Conservation (phyloP, 2,888 invertebrate genomes). For the Phyllotreta striolata region DNA sequence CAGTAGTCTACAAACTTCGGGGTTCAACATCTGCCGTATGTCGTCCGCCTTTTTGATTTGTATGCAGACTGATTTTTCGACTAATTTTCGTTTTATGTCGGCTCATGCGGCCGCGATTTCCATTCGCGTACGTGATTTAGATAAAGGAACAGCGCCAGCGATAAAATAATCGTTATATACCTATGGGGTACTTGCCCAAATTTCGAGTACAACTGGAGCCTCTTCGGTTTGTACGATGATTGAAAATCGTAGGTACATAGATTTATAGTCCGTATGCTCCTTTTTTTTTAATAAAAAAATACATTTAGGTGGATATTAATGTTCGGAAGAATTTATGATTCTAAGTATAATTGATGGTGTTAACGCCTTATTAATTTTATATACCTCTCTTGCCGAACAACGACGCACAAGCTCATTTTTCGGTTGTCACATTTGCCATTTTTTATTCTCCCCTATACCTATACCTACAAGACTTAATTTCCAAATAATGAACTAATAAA, state of each 20-base stretch:
- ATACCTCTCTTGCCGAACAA: too few species aligned
- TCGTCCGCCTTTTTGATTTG: slow-evolving; percentile 26
- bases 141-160: slow-evolving; percentile 2
- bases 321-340: too few species aligned
- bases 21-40: slow-evolving; percentile 21
- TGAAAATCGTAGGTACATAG: too few species aligned
- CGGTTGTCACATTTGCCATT: background rate
- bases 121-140: slow-evolving; percentile 8
- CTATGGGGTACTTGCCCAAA: too few species aligned
- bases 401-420: background rate
- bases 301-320: too few species aligned
- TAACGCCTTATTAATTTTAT: too few species aligned
- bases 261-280: too few species aligned
- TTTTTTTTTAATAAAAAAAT: too few species aligned
- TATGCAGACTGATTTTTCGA: slow-evolving; percentile 27
- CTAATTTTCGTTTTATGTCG: slow-evolving; percentile 26
- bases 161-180: too few species aligned
- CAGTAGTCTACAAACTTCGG: background rate
- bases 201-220: too few species aligned
- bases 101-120: slow-evolving; percentile 2
- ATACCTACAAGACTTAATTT: slow-evolving; percentile 1
- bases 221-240: too few species aligned
- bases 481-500: slow-evolving; percentile 11
- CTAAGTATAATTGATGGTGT: too few species aligned
- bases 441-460: background rate